Base-by-base conservation (phyloP, 2,113 vertebrate species). In the Brachypteracias leptosomus region DNA sequence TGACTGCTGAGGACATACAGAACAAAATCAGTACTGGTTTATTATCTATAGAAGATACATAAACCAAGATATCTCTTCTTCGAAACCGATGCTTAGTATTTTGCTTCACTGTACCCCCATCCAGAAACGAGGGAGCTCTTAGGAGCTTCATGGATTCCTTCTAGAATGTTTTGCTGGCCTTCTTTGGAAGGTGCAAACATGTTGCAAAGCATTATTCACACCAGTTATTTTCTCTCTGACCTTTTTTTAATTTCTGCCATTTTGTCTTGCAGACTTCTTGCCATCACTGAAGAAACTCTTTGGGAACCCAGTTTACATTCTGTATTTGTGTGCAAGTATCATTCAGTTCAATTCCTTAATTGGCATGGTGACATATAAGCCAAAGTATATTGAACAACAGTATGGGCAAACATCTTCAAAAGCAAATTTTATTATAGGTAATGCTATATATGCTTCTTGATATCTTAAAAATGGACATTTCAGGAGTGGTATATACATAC, bases 341-440 rank as follows among this genome's bases (percentile, higher is more conserved):
- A 93, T 99, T 95, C 99, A 99, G 94, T 99, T 99, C 95, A 99
- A 99, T 95, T 99, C 99, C 65, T 98, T 99, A 73, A 99, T 99
- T 75, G 99, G 99, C 74, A 99, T 99, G 99, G 98, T 99, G 79
- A 99, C 99, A 6, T 99, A 99, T 88, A 99, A 99, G 89, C 98
- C 99, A 13, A 99, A 99, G 92, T 99, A 99, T 89, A 99, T 99
- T 18, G 99, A 99, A 65, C 99, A 99, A 40, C 99, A 99, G 77
- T 99, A 99, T 13, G 98, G 99, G 12, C 99, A 99, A 97, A 98
- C 99, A 3, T 98, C 99, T 29, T 98, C 98, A 22, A 99, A 98
- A 95, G 98, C 99, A 36, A 99, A 99, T 97, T 99, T 99, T 91
- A 96, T 99, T 31, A 99, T 99, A 87, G 99, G 99, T 99, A 97